phyloP scores from a whole-genome alignment of 2,888 invertebrate species.

The Chloroclystis v-ata region DNA sequence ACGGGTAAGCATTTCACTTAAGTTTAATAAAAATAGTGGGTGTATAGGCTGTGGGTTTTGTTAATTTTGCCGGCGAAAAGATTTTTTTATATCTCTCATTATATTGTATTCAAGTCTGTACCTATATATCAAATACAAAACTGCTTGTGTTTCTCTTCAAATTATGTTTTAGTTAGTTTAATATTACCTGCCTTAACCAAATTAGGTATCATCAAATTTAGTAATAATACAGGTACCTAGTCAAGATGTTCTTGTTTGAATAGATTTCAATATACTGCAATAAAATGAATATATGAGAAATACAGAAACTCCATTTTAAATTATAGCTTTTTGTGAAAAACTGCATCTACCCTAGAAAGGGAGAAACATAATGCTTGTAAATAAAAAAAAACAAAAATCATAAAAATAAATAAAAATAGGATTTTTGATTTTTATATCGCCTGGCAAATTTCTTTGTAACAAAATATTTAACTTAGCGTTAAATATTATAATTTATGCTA shows the following conservation, averaged over 20 bases:
- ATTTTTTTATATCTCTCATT: constrained; percentile 9
- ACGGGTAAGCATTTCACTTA: constrained; percentile 53
- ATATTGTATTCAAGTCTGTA: too few species aligned
- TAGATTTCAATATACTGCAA: too few species aligned
- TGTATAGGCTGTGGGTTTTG: constrained; percentile 41
- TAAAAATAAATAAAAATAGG: background rate
- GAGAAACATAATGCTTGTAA: background rate
- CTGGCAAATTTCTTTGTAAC: constrained; percentile 14
- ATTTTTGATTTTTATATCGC: constrained; percentile 6
- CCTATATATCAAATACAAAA: background rate
- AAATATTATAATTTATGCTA: constrained; percentile 14
- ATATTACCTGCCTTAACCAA: too few species aligned
- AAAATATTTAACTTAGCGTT: constrained; percentile 11
- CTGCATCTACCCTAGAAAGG: too few species aligned
- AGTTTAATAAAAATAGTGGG: constrained; percentile 31
- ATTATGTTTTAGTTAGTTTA: too few species aligned
- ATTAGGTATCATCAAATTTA: too few species aligned
- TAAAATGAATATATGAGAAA: too few species aligned
- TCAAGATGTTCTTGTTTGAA: too few species aligned
- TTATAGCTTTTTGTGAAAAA: too few species aligned
- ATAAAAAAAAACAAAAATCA: background rate
- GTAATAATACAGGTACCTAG: too few species aligned
- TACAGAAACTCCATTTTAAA: too few species aligned
- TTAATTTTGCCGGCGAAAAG: constrained; percentile 27
- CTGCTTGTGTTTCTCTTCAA: too few species aligned